Conservation (phyloP, 2,888 invertebrate species). For the Laspeyria flexula region DNA sequence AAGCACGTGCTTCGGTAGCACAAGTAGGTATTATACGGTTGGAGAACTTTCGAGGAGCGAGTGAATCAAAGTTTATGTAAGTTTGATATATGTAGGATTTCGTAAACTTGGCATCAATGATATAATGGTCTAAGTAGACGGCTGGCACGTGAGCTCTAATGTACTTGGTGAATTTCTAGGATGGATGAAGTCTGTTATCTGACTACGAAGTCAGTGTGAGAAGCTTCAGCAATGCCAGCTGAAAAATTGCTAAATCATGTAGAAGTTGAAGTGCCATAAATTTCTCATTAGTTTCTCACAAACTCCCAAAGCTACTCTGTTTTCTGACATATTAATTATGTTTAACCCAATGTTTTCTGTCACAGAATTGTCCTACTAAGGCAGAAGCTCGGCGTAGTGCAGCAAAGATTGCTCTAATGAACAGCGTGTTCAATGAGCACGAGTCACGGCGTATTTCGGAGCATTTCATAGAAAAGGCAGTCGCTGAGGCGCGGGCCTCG, state of each 20-base stretch:
- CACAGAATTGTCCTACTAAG: conserved; percentile 96
- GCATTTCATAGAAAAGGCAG: conserved; percentile 97
- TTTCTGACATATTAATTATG: too few relatives aligned
- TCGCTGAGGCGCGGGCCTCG: conserved; percentile 95
- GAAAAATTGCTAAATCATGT: too few relatives aligned
- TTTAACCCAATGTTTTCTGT: background rate
- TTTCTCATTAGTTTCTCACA: too few relatives aligned
- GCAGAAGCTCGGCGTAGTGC: conserved; percentile 97
- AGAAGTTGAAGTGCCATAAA: too few relatives aligned
- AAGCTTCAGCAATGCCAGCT: too few relatives aligned
- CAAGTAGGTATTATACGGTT: conserved; percentile 2
- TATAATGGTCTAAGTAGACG: background rate
- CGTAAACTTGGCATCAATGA: background rate
- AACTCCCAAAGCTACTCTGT: too few relatives aligned
- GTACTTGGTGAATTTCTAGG: too few relatives aligned
- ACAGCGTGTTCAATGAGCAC: conserved; percentile 98
- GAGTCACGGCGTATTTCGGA: conserved; percentile 96
- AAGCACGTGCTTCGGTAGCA: conserved; percentile 14
- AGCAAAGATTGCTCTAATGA: conserved; percentile 98
- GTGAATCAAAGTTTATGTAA: background rate
- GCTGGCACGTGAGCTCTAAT: too few relatives aligned
- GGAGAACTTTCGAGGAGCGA: conserved; percentile 3
- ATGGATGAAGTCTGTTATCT: too few relatives aligned
- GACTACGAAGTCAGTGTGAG: too few relatives aligned
- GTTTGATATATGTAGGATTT: conserved; percentile 1